phyloP scores from a whole-genome alignment of 2,113 vertebrate species.

The Alligator sinensis region DNA sequence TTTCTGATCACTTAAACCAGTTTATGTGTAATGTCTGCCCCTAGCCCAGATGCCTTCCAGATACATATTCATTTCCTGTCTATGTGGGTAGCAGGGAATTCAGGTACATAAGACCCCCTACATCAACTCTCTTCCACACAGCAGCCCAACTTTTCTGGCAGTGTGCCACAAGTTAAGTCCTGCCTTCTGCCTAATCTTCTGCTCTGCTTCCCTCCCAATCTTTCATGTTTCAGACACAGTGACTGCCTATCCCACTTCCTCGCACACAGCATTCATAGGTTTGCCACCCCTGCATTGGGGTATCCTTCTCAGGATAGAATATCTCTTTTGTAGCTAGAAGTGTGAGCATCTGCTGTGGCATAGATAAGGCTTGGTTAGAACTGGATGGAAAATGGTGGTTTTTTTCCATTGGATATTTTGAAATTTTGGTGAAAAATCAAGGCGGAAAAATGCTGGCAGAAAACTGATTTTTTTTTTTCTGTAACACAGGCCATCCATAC shows the following conservation, averaged over 20 bases:
- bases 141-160: not conserved
- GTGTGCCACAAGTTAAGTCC: too few relatives aligned
- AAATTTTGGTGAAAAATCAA: not conserved
- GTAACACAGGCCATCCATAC: too few relatives aligned
- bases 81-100: not conserved
- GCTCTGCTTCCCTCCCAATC: too few relatives aligned
- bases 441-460: not conserved
- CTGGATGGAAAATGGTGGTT: not conserved
- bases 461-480: not conserved
- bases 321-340: not conserved
- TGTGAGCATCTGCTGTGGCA: not conserved
- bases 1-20: too few relatives aligned
- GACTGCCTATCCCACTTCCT: too few relatives aligned
- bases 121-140: fast-evolving
- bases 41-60: not conserved
- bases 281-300: not conserved
- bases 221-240: too few relatives aligned
- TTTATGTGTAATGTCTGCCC: too few relatives aligned
- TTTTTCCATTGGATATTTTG: not conserved
- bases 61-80: not conserved
- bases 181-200: too few relatives aligned
- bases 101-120: not conserved
- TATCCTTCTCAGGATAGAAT: not conserved
- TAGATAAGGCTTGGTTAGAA: not conserved
- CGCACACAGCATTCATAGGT: too few relatives aligned